A percentile compares a stretch with the other conserved stretches of the same genome.
Evolutionary conservation across 2,113 vertebrate species (phyloP).

Genomic region (Polypterus senegalus): DNA sequence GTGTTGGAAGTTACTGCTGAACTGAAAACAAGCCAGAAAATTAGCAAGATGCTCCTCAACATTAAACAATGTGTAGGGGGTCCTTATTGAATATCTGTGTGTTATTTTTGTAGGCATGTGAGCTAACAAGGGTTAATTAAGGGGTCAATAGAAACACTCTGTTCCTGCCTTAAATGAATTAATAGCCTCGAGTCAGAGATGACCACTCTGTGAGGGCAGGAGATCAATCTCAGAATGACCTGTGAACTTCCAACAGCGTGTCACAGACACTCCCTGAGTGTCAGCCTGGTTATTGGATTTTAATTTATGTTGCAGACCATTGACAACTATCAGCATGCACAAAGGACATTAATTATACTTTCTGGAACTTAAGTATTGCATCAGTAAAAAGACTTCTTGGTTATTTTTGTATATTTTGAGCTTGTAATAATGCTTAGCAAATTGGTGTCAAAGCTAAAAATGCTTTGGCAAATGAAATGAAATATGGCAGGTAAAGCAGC

Average conservation of each 20-base stretch:
- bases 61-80: too few species aligned
- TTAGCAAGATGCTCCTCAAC: too few species aligned
- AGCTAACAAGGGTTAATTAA: constrained; percentile 16
- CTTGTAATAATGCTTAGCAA: too few species aligned
- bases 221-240: neutral
- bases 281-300: neutral
- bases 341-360: too few species aligned
- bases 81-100: neutral
- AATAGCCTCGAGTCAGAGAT: neutral
- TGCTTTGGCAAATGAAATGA: too few species aligned
- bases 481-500: too few species aligned
- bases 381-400: too few species aligned
- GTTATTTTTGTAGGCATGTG: constrained; percentile 18
- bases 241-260: neutral
- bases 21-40: too few species aligned
- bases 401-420: too few species aligned
- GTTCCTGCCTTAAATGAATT: constrained; percentile 8
- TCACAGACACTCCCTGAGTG: neutral
- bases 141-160: constrained; percentile 1
- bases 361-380: too few species aligned
- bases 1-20: too few species aligned
- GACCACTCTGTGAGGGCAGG: neutral
- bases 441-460: too few species aligned
- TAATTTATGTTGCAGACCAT: neutral
- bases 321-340: neutral